A percentile compares a stretch with the other conserved stretches of the same genome.
These are phyloP conservation scores for Delichon dasypus DNA, from an alignment of 2,797 vertebrate species.

Conservation along the genomic window DNA sequence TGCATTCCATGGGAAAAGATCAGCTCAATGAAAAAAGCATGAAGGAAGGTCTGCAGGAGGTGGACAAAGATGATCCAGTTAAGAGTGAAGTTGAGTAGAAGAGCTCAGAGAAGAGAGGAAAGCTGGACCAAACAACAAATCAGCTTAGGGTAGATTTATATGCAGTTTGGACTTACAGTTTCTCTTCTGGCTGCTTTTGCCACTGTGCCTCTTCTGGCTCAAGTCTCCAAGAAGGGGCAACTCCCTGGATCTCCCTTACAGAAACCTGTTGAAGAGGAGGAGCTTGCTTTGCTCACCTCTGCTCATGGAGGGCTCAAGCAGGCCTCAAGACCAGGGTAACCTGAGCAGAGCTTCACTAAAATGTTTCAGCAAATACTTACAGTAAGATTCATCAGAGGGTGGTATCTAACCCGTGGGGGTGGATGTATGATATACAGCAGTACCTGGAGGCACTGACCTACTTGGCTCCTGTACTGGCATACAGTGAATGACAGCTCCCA, in stretches of 20 bases:
- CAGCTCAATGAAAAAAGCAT: not conserved
- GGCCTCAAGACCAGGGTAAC: not conserved
- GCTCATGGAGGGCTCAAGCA: not conserved
- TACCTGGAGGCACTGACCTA: not conserved
- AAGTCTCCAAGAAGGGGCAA: not conserved
- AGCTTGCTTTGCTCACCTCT: not conserved
- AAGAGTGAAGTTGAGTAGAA: not conserved
- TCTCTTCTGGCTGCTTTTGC: not conserved
- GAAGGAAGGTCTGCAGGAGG: not conserved
- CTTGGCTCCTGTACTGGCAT: not conserved
- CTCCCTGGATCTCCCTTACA: accelerated
- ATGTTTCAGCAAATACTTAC: not conserved
- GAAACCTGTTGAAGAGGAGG: not conserved
- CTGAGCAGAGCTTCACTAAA: not conserved
- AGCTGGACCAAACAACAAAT: not conserved
- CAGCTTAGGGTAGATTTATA: not conserved
- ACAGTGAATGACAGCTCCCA: not conserved
- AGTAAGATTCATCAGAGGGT: not conserved
- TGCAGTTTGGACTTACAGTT: not conserved
- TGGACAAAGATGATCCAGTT: not conserved
- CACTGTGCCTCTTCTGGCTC: not conserved
- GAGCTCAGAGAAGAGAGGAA: not conserved
- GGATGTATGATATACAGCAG: not conserved
- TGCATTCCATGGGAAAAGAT: not conserved
- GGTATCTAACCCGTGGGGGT: not conserved